These are phyloP conservation scores for Micromys minutus DNA, from an alignment of 2,113 vertebrate genomes.

Conservation along the genomic window DNA sequence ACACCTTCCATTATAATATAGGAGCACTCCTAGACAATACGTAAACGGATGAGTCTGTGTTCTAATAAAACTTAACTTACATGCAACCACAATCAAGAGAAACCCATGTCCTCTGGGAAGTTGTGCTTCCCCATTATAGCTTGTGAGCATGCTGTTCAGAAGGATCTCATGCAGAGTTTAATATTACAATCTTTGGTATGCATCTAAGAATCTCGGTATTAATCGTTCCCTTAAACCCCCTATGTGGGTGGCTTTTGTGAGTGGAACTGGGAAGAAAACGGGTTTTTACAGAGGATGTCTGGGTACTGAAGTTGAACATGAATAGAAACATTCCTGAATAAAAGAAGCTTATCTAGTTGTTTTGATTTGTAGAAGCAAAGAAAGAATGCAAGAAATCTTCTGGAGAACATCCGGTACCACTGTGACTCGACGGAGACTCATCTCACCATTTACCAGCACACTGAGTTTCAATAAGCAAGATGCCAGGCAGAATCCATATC, in stretches of 20 bases:
- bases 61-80: slow-evolving; percentile 19
- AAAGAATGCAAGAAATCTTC: neutral
- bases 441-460: neutral
- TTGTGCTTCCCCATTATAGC: slow-evolving; percentile 14
- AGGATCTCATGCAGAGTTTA: slow-evolving; percentile 52
- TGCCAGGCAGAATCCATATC: neutral
- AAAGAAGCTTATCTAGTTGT: slow-evolving; percentile 23
- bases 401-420: neutral
- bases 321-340: neutral
- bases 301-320: slow-evolving; percentile 27
- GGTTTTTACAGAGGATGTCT: neutral
- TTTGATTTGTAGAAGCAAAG: neutral
- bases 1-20: neutral
- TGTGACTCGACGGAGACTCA: neutral
- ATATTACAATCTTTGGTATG: slow-evolving; percentile 35
- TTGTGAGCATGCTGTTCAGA: slow-evolving; percentile 19
- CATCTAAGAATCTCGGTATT: slow-evolving; percentile 38
- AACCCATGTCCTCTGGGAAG: slow-evolving; percentile 24
- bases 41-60: neutral
- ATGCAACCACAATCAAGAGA: slow-evolving; percentile 34
- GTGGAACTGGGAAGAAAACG: neutral
- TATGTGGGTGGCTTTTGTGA: neutral
- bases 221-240: slow-evolving; percentile 26
- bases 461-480: neutral
- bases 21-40: neutral